phyloP scores from a whole-genome alignment of 2,113 vertebrate genomes.

The Hippocampus guttulatus region DNA sequence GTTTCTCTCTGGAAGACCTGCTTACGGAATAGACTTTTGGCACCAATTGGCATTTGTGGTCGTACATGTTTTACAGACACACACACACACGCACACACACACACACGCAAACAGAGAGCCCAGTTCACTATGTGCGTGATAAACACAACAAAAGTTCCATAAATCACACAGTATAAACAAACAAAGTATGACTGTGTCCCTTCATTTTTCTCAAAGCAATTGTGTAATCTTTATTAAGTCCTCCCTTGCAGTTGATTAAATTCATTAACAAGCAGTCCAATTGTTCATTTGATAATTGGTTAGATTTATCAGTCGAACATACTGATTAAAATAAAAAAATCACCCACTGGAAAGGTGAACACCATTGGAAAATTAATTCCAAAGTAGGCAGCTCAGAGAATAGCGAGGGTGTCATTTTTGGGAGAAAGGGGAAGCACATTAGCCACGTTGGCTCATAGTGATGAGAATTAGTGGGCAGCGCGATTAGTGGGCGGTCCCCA shows the following conservation, averaged over 20 bases:
- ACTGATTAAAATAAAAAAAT: not conserved
- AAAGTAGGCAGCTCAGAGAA: conserved; percentile 3
- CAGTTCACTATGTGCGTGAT: not conserved
- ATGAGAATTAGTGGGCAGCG: conserved; percentile 33
- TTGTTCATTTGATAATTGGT: not conserved
- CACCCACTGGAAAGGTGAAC: not conserved
- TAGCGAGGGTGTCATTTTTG: conserved; percentile 15
- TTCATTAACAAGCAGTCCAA: conserved; percentile 4
- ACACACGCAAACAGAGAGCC: not conserved
- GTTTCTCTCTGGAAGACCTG: conserved; percentile 16
- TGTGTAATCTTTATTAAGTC: conserved; percentile 1
- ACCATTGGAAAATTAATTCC: conserved; percentile 1
- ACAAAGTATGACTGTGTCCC: no score
- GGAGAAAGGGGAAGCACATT: conserved; percentile 18
- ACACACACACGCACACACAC: not conserved
- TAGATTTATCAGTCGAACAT: not conserved
- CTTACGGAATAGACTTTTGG: conserved; percentile 25
- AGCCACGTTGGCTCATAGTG: conserved; percentile 23
- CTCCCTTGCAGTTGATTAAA: not conserved
- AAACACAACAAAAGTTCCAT: not conserved
- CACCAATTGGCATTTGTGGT: conserved; percentile 1
- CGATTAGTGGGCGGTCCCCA: conserved; percentile 15
- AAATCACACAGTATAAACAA: not conserved
- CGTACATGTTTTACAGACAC: conserved; percentile 26
- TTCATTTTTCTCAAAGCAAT: not conserved